Percentiles rank a stretch among this genome's conserved stretches.
Conservation (phyloP, 2,797 vertebrate species). For the Enteromius fasciolatus region DNA sequence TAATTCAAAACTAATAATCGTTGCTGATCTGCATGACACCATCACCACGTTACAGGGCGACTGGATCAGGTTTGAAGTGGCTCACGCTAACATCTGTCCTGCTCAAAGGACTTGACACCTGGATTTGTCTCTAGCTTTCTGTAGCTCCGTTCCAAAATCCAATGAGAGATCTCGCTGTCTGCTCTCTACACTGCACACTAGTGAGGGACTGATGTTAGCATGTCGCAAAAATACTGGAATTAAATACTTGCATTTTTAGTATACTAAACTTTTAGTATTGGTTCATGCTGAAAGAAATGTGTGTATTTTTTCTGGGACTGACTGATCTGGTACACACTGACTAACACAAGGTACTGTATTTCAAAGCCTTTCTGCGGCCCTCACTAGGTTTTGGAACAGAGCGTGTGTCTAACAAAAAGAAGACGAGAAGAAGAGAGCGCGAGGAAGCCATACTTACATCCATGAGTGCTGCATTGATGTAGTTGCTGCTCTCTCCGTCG, state of each 20-base stretch:
- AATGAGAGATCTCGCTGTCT: constrained; percentile 63
- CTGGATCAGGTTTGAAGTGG: not conserved
- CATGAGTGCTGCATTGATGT: constrained; percentile 93
- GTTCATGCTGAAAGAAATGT: not conserved
- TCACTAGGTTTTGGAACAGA: constrained; percentile 16
- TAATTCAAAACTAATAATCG: not conserved
- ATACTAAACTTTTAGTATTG: not conserved
- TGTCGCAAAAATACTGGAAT: not conserved
- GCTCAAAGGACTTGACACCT: constrained; percentile 62
- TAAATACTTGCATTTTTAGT: not conserved
- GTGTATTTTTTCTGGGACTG: not conserved
- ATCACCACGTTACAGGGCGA: not conserved
- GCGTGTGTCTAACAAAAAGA: constrained; percentile 68
- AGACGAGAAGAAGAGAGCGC: not conserved
- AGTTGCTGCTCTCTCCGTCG: constrained; percentile 99
- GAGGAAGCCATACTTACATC: constrained; percentile 79
- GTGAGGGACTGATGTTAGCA: not conserved
- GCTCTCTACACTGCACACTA: not conserved
- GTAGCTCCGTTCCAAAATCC: constrained; percentile 64
- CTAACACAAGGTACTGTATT: no score
- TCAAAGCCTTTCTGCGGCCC: no score
- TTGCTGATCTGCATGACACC: not conserved
- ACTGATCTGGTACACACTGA: no score
- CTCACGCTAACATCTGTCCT: constrained; percentile 8
- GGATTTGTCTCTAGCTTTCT: constrained; percentile 87